phyloP scores from a whole-genome alignment of 2,113 vertebrate genomes.

The Epinephelus fuscoguttatus region DNA sequence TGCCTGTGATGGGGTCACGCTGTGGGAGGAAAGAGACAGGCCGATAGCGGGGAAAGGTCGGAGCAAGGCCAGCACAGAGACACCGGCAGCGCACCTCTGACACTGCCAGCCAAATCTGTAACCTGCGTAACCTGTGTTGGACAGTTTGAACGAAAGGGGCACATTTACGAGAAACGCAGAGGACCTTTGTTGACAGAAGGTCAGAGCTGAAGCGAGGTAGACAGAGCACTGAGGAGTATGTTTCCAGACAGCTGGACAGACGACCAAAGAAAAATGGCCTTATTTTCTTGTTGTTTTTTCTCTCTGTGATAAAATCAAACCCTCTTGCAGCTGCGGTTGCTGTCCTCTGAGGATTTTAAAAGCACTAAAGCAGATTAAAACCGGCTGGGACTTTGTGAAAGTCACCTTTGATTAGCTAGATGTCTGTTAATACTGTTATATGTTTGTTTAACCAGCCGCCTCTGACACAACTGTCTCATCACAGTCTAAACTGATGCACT shows the following conservation, averaged over 20 bases:
- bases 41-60: constrained; percentile 85
- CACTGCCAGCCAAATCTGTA: too few species aligned
- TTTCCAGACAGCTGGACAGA: constrained; percentile 9
- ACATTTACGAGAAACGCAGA: neutral
- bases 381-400: neutral
- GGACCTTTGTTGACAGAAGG: neutral
- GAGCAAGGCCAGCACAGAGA: constrained; percentile 62
- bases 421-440: neutral
- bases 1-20: constrained; percentile 90
- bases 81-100: constrained; percentile 83
- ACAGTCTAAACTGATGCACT: neutral
- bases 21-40: constrained; percentile 92
- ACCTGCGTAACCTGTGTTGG: neutral
- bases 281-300: neutral
- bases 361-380: constrained; percentile 17
- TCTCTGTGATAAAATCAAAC: neutral
- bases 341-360: constrained; percentile 12
- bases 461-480: constrained; percentile 5
- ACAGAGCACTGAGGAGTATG: neutral
- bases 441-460: constrained; percentile 1
- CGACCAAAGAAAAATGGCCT: constrained; percentile 36
- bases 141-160: neutral
- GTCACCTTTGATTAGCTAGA: constrained; percentile 13
- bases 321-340: neutral
- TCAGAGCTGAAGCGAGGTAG: neutral